Base-by-base conservation (phyloP, 2,797 vertebrate species). In the Sparus aurata region DNA sequence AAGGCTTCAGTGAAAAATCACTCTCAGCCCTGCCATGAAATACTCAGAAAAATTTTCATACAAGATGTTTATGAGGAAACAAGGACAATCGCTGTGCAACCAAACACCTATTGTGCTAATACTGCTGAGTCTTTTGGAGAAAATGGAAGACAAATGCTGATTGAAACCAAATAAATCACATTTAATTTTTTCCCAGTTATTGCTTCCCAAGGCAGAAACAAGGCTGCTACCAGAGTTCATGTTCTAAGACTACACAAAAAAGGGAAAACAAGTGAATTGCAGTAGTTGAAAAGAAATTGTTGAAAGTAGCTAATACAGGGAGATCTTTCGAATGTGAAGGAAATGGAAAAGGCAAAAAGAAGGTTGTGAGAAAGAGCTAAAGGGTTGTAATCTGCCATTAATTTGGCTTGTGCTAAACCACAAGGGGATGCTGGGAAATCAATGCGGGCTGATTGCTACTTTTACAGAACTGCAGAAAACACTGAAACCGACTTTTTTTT, bases 361-460 rank as follows among this genome's bases (percentile, higher is more conserved):
- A 67, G 72, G 63, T 69, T 73, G 73, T 1, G 12, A 66, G 59
- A 80, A 73, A 45, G 52, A 82, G 64, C 79, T 85, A 59, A 84
- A 73, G 69, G 77, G 70, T 86, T 89, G 83, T 90, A 90, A 87
- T 90, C 87, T 88, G 79, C 80, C 81, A 89, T 92, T 93, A 89
- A 92, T 93, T 93, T 92, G 79, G 76, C 83, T 79, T 65, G 76
- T n/a, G 63, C 79, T 82, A 85, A 90, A 84, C 76, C 89, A 89
- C 91, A 75, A 79, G 87, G 84, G 91, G 77, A 91, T 84, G 79
- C 70, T 85, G 68, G 85, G 89, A 92, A 92, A 94, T 94, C 93
- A 84, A 93, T 94, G 83, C 77, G 22, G 68, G 59, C 78, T 91
- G 89, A 94, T 92, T 93, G 89, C 90, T 89, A 87, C 89, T 91